Base-by-base conservation (phyloP, 2,888 invertebrate genomes). In the Cenopis cana region DNA sequence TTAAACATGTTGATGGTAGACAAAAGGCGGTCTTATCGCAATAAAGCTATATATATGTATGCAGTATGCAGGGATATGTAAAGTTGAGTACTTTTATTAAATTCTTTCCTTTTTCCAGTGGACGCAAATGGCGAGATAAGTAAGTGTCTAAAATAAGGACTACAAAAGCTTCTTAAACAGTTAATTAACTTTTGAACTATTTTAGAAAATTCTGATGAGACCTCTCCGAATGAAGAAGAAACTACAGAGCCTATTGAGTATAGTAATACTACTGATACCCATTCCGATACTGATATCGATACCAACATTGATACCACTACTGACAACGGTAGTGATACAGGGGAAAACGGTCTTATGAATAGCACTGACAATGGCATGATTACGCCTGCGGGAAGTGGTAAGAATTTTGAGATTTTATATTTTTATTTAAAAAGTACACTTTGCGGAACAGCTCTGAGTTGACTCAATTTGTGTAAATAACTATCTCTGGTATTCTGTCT, bases 141-240 rank as follows among this genome's bases (percentile, higher is more conserved):
- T 57, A 57, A 38, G 38, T 57, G 2, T 33, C 29, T 24, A 14
- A 54, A 14, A 14, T 14, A 11, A 46, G 8, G 8, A 4, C 14
- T 46, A n/a, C 4, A 1, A n/a, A 46, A 46, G 12, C n/a, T 46
- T 0, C 8, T 46, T 46, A 14, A 1, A 46, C n/a, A n/a, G 0
- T n/a, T n/a, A 46, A 46, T 46, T n/a, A 46, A 8, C n/a, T 46
- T n/a, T 29, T 54, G 24, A n/a, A 54, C 24, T 54, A 54, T 54
- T 54, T 54, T 17, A 54, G 54, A 29, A 29, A n/a, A 46, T n/a
- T 46, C 46, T 5, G 46, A 46, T 5, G 46, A 46, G n/a, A 46
- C 0, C 1, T 8, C 46, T 46, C 46, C 46, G 5, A 33, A 33
- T 33, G 8, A 33, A 33, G 33, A 33, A 2, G 33, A 33, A 33